Evolutionary conservation across 2,888 invertebrate species (phyloP).

Genomic region (Coelogynopora nodosa): DNA sequence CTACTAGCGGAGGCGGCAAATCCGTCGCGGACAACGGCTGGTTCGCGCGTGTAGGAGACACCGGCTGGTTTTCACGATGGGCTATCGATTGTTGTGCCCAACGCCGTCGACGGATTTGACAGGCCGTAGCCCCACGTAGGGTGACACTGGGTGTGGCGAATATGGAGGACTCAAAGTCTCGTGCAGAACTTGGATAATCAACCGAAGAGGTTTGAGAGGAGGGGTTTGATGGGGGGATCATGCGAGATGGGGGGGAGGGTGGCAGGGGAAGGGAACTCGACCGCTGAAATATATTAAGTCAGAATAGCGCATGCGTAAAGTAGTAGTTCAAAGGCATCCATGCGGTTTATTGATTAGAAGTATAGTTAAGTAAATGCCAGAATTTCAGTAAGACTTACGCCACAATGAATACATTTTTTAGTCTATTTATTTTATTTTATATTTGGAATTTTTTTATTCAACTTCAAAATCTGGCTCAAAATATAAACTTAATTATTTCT

Average conservation of each 20-base stretch:
- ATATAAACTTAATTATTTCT: too few species aligned
- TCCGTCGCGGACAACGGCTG: not conserved
- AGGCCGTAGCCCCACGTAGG: not conserved
- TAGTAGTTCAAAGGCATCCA: not conserved
- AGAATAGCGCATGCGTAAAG: not conserved
- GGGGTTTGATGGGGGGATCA: not conserved
- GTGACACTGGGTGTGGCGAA: not conserved
- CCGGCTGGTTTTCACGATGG: not conserved
- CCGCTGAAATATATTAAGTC: not conserved
- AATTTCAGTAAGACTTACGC: too few species aligned
- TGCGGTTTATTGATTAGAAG: too few species aligned
- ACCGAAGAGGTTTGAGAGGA: not conserved
- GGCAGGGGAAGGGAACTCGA: not conserved
- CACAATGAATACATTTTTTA: too few species aligned
- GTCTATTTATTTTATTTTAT: too few species aligned
- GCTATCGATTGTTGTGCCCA: not conserved
- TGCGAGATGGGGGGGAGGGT: not conserved
- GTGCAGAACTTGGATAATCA: not conserved
- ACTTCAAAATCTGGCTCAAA: too few species aligned
- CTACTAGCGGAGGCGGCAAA: not conserved
- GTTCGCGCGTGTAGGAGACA: not conserved
- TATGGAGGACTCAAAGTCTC: conserved; percentile 7
- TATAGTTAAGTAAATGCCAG: too few species aligned
- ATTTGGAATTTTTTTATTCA: too few species aligned
- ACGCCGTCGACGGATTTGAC: not conserved